Evolutionary conservation across 2,113 vertebrate species (phyloP), one percentile per base, ranked within the genome.

Genomic region (Vanacampus margaritifer): DNA sequence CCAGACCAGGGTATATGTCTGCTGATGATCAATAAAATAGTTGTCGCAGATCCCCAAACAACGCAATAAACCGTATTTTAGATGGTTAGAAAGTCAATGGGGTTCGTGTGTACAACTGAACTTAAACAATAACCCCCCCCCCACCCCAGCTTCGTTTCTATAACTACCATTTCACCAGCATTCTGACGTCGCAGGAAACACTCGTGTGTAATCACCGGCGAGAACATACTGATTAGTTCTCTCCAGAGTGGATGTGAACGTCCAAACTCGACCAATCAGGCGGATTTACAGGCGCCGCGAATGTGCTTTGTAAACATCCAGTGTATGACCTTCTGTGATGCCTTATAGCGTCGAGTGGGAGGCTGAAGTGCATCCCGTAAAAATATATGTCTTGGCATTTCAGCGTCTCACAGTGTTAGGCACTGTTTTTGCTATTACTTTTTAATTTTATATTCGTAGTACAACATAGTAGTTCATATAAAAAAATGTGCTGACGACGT

Each of bases 141-240:
- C 46, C 46, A 6, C 13, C 14, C 45, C 48, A 1, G 21, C 48
- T 51, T 51, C 48, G n/a, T 51, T 51, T 11, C 5, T 50, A 9
- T 50, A 5, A 28, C 26, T 28, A 56, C 28, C 6, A 32, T 17
- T 16, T 17, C 9, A 2, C 54, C 24, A 32, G 57, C 4, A 0
- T 11, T 6, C 28, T 68, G 67, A 69, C 79, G 69, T 77, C 24
- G 6, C 56, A 16, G 6, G 13, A 43, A 43, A 41, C n/a, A 62
- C n/a, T 26, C 7, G 9, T 21, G 7, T 86, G 62, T 45, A 69
- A 83, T 77, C 79, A 80, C 63, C 17, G 50, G 63, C 51, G 71
- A 76, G 79, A 84, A 80, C 69, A 67, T 76, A 81, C 70, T 56
- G 71, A 84, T 74, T 86, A 84, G 69, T 74, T 80, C 70, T 75